Conservation (phyloP, 2,113 vertebrate genomes). For the Platysteira castanea region DNA sequence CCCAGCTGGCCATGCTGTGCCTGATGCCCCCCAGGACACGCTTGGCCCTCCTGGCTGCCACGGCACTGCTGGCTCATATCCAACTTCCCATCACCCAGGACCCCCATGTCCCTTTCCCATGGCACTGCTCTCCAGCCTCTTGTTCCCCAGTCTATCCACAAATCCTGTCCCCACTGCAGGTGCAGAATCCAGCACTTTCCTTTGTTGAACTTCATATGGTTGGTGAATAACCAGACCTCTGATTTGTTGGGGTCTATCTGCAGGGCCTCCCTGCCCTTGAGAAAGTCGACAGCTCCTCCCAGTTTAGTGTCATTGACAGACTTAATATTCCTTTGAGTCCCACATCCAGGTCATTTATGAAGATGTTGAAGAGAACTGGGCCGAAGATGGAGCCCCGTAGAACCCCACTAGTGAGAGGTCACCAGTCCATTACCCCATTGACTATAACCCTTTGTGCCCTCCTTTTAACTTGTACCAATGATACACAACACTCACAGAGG, state of each 20-base stretch:
- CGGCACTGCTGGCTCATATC: not conserved
- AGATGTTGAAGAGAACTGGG: not conserved
- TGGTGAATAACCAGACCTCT: not conserved
- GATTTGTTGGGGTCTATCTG: not conserved
- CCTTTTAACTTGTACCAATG: not conserved
- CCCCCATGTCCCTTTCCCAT: not conserved
- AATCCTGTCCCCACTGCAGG: not conserved
- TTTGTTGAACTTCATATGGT: not conserved
- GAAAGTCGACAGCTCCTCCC: not conserved
- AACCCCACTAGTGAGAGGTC: not conserved
- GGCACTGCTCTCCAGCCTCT: not conserved
- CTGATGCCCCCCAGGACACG: not conserved
- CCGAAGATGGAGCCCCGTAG: not conserved
- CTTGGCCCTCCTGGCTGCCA: not conserved
- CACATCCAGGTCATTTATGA: not conserved
- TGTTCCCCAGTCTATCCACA: not conserved
- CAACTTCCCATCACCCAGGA: not conserved
- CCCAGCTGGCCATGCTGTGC: fast-evolving
- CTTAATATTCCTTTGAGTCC: not conserved
- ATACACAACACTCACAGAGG: not conserved
- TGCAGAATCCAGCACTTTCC: fast-evolving
- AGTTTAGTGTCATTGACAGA: not conserved
- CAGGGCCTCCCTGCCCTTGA: not conserved
- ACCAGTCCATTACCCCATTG: not conserved
- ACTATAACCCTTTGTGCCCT: not conserved